These are phyloP conservation scores for Hexactinellida sp. DNA, from an alignment of 37 sponge, comb jelly and placozoan species.

Conservation along the genomic window DNA sequence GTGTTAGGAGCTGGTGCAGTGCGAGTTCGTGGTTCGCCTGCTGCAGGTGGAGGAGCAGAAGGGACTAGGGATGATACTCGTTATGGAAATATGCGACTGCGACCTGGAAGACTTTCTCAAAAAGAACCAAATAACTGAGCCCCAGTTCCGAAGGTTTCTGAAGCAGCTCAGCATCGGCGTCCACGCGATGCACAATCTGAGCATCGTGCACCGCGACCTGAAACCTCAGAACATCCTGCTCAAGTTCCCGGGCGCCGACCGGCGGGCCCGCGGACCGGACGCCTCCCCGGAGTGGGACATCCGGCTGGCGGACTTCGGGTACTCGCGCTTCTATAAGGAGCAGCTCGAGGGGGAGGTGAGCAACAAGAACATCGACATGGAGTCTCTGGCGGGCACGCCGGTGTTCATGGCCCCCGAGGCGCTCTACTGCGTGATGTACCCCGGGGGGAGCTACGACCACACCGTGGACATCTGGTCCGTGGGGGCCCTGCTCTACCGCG, in stretches of 20 bases:
- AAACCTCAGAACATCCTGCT: slow-evolving; percentile 81
- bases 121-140: slow-evolving; percentile 45
- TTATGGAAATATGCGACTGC: slow-evolving; percentile 80
- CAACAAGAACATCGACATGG: slow-evolving; percentile 53
- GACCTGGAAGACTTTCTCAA: slow-evolving; percentile 71
- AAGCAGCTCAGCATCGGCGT: slow-evolving; percentile 41
- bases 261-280: neutral
- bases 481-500: slow-evolving; percentile 77
- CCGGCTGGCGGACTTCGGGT: slow-evolving; percentile 88
- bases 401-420: slow-evolving; percentile 98
- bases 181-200: slow-evolving; percentile 47
- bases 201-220: slow-evolving; percentile 75
- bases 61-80: slow-evolving; percentile 42
- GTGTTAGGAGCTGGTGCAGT: slow-evolving; percentile 26
- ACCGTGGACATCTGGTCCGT: slow-evolving; percentile 88
- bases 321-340: slow-evolving; percentile 64
- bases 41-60: slow-evolving; percentile 44
- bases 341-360: slow-evolving; percentile 20
- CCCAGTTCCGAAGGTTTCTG: neutral
- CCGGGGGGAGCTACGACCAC: slow-evolving; percentile 64
- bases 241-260: slow-evolving; percentile 14
- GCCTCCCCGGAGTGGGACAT: slow-evolving; percentile 30
- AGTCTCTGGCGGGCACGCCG: slow-evolving; percentile 82
- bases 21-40: slow-evolving; percentile 57
- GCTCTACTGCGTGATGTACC: slow-evolving; percentile 64